Evolutionary conservation across 2,113 vertebrate species (phyloP), one percentile per base, ranked within the genome.

Genomic region (Holacanthus passer): DNA sequence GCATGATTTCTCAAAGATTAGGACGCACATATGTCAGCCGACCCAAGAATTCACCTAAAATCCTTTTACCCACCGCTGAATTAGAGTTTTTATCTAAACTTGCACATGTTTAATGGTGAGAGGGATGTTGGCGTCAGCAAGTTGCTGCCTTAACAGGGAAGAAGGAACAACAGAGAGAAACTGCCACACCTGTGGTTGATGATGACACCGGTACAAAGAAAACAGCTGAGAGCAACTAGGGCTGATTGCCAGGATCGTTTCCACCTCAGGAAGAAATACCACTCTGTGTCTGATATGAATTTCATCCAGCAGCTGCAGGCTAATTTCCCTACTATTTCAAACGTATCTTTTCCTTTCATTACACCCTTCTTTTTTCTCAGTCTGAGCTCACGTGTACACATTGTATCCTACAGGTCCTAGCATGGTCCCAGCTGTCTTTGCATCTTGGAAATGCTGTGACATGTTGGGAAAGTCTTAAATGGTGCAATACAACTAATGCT

Each of bases 161-260:
- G 31, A 20, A 39, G 29, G 24, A 55, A 32, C 17, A 52, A 39
- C n/a, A 24, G 32, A 19, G 45, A 41, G 43, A 60, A 47, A 31
- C 32, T 71, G 76, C 69, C 81, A 81, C 81, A 85, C 83, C 88
- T 88, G 76, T 3, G 43, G 41, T 1, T 37, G 52, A 56, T 82
- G 20, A 10, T 24, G 32, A 79, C 52, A 47, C 3, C 3, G 4
- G 14, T 27, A 27, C 17, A 63, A 69, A 64, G 7, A 56, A 24
- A 79, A 58, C 77, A 83, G 79, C 76, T 81, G 84, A 53, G 20
- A 50, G 4, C 53, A 77, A 78, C 27, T 20, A 22, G 19, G 16
- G 29, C 56, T 62, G 76, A 85, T 68, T 72, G 13, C 53, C 60
- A 72, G 20, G 58, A 62, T 14, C 1, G 12, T 43, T 29, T 65